phyloP scores from a whole-genome alignment of 2,888 invertebrate species.

The Poecilus cupreus region DNA sequence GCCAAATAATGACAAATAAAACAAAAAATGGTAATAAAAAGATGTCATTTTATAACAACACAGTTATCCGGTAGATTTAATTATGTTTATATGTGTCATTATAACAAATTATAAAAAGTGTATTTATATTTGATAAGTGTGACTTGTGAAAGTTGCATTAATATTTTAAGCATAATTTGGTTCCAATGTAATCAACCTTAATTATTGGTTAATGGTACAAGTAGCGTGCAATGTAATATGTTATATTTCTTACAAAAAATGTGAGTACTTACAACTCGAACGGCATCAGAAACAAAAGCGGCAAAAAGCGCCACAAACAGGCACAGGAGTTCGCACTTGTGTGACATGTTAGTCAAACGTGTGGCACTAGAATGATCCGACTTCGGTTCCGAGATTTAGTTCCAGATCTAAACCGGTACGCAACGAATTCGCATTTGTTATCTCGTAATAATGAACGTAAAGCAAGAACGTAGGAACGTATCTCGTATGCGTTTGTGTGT shows the following conservation, averaged over 20 bases:
- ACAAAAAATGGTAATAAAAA: too few relatives aligned
- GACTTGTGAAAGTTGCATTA: neutral
- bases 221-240: too few relatives aligned
- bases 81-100: too few relatives aligned
- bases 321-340: conserved; percentile 42
- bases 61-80: too few relatives aligned
- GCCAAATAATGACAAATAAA: too few relatives aligned
- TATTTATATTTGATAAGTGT: neutral
- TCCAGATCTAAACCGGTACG: neutral
- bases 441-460: conserved; percentile 25
- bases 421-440: conserved; percentile 30
- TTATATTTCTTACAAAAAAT: too few relatives aligned
- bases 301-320: neutral
- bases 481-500: neutral
- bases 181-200: neutral
- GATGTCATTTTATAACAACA: too few relatives aligned
- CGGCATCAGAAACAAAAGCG: conserved; percentile 11
- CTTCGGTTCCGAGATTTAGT: neutral
- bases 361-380: conserved; percentile 41
- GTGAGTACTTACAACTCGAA: conserved; percentile 48
- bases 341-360: conserved; percentile 44
- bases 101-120: too few relatives aligned
- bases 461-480: neutral
- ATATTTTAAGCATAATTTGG: too few relatives aligned
- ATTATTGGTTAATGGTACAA: neutral